Percentiles rank a stretch among this genome's conserved stretches.
Evolutionary conservation across 1,140 invertebrate species (phyloP).

Genomic region (Drosophila varians): DNA sequence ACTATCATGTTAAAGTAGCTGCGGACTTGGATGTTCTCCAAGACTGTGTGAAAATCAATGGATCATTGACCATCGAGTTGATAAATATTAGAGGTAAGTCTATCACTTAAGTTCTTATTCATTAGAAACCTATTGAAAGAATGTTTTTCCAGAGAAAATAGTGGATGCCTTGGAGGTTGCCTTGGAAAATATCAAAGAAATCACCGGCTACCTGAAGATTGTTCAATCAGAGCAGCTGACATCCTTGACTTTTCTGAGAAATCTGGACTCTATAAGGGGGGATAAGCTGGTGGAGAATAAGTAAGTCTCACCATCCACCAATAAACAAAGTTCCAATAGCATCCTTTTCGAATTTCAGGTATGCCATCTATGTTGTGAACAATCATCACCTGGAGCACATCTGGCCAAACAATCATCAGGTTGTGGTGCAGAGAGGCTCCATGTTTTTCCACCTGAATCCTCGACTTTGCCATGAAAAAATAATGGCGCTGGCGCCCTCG

Average conservation of each 20-base stretch:
- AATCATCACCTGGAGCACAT: constrained; percentile 96
- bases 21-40: constrained; percentile 43
- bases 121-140: too few relatives aligned
- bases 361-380: constrained; percentile 91
- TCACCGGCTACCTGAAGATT: constrained; percentile 91
- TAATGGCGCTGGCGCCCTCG: constrained; percentile 83
- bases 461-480: constrained; percentile 94
- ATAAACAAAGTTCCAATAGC: neutral
- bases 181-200: constrained; percentile 90
- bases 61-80: constrained; percentile 70
- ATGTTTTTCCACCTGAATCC: constrained; percentile 97
- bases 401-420: constrained; percentile 89
- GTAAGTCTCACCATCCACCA: constrained; percentile 31
- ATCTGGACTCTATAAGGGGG: constrained; percentile 69
- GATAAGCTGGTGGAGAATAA: constrained; percentile 62
- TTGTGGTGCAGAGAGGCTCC: constrained; percentile 86
- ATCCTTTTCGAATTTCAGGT: constrained; percentile 72
- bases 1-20: constrained; percentile 45
- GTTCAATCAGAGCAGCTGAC: constrained; percentile 90
- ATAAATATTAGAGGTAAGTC: constrained; percentile 60
- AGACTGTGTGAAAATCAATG: constrained; percentile 68
- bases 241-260: constrained; percentile 91
- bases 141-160: constrained; percentile 64
- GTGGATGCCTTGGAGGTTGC: constrained; percentile 87
- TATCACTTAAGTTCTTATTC: too few relatives aligned